Percentiles rank a stretch among this genome's conserved stretches.
Conservation (phyloP, 2,113 vertebrate genomes). For the Neofelis nebulosa region DNA sequence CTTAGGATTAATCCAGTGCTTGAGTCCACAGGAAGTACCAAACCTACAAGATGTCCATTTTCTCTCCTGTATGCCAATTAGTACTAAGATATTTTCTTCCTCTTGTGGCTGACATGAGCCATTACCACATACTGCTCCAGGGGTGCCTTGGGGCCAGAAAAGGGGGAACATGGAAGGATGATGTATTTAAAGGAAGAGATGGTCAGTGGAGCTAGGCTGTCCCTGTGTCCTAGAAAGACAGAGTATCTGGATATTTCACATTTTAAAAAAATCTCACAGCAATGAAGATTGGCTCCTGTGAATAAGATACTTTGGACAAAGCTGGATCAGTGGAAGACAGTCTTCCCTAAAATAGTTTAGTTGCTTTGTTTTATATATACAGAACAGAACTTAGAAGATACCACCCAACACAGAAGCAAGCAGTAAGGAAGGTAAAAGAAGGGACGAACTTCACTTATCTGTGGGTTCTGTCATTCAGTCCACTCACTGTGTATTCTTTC, state of each 20-base stretch:
- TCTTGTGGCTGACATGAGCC: background rate
- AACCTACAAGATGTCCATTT: background rate
- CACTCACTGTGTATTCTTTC: background rate
- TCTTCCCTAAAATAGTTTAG: background rate
- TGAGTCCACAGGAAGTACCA: background rate
- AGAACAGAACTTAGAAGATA: background rate
- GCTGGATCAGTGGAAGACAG: background rate
- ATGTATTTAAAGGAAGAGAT: background rate
- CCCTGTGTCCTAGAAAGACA: background rate
- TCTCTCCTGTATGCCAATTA: background rate
- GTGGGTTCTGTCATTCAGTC: background rate
- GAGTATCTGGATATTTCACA: background rate
- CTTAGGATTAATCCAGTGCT: background rate
- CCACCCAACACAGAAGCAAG: background rate
- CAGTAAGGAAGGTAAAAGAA: background rate
- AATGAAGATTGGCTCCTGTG: background rate
- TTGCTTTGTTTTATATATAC: background rate
- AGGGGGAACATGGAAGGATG: background rate
- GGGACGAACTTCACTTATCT: background rate
- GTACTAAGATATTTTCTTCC: background rate
- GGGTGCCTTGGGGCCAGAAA: background rate
- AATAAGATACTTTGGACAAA: conserved; percentile 35
- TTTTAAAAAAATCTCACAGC: background rate
- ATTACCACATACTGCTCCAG: background rate
- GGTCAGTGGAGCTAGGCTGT: background rate